Conservation (phyloP, 1,140 invertebrate species). For the Aphelinus certus region DNA sequence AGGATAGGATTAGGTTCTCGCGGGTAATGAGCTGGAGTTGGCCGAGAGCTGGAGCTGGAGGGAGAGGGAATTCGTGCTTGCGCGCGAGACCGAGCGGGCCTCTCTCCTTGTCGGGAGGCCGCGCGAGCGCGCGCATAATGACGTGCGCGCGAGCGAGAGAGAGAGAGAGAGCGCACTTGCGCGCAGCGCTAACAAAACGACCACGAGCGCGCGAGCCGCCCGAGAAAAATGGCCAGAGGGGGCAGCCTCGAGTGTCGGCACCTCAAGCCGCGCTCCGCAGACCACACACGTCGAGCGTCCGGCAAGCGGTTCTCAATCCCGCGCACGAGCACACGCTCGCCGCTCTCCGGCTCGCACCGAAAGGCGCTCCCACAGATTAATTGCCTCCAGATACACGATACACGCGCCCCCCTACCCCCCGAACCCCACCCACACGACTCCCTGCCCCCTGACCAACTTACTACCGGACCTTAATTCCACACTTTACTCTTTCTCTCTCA, state of each 20-base stretch:
- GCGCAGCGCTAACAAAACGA: neutral
- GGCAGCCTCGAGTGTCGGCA: slow-evolving; percentile 65
- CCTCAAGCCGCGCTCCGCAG: slow-evolving; percentile 60
- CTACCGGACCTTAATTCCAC: too few species aligned
- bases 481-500: too few species aligned
- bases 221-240: slow-evolving; percentile 46
- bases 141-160: slow-evolving; percentile 47
- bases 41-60: slow-evolving; percentile 46
- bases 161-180: slow-evolving; percentile 27
- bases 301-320: slow-evolving; percentile 58
- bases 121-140: slow-evolving; percentile 54
- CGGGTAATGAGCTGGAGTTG: slow-evolving; percentile 56
- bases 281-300: slow-evolving; percentile 63
- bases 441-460: too few species aligned
- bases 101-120: slow-evolving; percentile 33
- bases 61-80: slow-evolving; percentile 36
- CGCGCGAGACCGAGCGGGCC: slow-evolving; percentile 41
- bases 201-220: slow-evolving; percentile 31
- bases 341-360: neutral
- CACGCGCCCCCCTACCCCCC: neutral
- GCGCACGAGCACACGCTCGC: slow-evolving; percentile 19
- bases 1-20: slow-evolving; percentile 57
- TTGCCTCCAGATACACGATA: slow-evolving; percentile 16
- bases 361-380: slow-evolving; percentile 25
- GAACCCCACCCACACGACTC: neutral